phyloP scores from a whole-genome alignment of 2,797 vertebrate species.

The Melanotaenia boesemani region DNA sequence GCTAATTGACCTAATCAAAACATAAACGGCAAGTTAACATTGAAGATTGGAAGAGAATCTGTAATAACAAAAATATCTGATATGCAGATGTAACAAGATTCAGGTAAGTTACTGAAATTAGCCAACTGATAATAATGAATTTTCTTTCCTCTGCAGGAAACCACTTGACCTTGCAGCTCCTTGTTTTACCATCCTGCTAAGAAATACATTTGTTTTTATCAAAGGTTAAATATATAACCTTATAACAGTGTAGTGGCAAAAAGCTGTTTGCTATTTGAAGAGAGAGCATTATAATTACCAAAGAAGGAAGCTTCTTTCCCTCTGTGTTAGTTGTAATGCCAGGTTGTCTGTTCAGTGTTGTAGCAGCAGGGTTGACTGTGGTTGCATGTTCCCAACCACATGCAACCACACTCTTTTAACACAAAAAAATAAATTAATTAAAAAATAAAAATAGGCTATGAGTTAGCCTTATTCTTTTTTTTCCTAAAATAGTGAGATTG shows the following conservation, averaged over 20 bases:
- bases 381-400: too few species aligned
- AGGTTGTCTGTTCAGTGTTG: neutral
- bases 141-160: neutral
- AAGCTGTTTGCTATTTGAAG: neutral
- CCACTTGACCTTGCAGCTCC: neutral
- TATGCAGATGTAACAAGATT: neutral
- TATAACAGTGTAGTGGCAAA: neutral
- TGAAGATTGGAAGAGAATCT: neutral
- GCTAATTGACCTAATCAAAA: constrained; percentile 44
- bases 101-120: neutral
- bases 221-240: neutral
- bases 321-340: neutral
- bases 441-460: neutral
- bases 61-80: neutral
- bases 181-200: neutral
- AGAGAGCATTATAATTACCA: neutral
- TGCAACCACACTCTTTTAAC: neutral
- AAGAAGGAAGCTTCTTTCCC: neutral
- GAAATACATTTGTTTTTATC: neutral
- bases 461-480: neutral
- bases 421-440: neutral
- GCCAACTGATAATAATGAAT: neutral
- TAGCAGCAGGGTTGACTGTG: neutral
- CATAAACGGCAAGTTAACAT: constrained; percentile 26
- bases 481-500: too few species aligned